A percentile compares a stretch with the other conserved stretches of the same genome.
Evolutionary conservation across 2,888 invertebrate species (phyloP).

Genomic region (Andrena dorsata): DNA sequence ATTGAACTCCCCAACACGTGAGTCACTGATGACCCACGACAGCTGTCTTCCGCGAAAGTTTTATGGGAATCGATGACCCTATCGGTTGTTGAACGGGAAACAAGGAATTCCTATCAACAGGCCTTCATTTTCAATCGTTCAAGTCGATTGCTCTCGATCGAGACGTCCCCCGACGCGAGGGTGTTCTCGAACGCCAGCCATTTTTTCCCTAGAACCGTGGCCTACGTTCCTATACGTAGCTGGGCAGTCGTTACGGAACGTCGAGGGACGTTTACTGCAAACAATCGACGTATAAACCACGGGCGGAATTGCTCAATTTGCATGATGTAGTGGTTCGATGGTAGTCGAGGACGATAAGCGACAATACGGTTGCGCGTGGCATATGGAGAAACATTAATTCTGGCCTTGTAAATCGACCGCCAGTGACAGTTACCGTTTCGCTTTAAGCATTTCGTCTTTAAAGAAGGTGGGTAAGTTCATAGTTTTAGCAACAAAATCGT

Average conservation of each 20-base stretch:
- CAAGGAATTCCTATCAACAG: no score
- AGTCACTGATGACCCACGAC: no score
- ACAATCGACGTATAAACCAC: constrained; percentile 55
- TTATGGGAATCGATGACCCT: no score
- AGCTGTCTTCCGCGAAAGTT: no score
- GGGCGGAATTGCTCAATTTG: constrained; percentile 60
- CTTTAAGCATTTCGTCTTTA: background rate
- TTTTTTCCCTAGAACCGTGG: constrained; percentile 11
- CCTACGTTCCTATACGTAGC: background rate
- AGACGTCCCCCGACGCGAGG: no score
- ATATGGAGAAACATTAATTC: constrained; percentile 47
- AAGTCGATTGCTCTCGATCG: no score
- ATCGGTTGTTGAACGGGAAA: no score
- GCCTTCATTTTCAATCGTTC: no score
- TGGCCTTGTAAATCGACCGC: constrained; percentile 45
- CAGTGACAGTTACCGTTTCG: constrained; percentile 36
- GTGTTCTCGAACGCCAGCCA: constrained; percentile 29
- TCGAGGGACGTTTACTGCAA: constrained; percentile 55
- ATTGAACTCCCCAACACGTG: no score
- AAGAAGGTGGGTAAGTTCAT: background rate
- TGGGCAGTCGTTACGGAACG: constrained; percentile 46
- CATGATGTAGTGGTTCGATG: constrained; percentile 60
- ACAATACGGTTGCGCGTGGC: constrained; percentile 31
- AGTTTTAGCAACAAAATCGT: no score
- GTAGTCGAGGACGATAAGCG: constrained; percentile 58